Evolutionary conservation across 2,888 invertebrate genomes (phyloP), one percentile per base, ranked within the genome.

Genomic region (Maniola hyperantus): DNA sequence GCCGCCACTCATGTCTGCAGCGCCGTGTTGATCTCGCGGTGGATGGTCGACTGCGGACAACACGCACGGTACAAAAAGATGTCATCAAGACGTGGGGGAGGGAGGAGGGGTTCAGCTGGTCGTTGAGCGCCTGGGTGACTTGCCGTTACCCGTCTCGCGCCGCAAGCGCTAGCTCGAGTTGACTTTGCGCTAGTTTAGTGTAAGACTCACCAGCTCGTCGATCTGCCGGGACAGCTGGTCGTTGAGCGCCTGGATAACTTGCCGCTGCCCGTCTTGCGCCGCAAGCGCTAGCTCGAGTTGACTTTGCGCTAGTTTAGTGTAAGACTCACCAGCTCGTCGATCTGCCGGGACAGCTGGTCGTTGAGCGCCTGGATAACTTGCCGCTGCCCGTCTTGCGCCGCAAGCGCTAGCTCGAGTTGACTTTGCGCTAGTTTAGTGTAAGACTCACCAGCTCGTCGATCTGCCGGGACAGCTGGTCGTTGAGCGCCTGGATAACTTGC

Each of bases 101-200:
- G n/a, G n/a, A n/a, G n/a, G n/a, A n/a, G n/a, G n/a, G n/a, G n/a
- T n/a, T n/a, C 79, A 97, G 94, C 90, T 97, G 97, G 77, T 96
- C 95, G 88, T 96, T 97, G 75, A 97, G 91, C 46, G 97, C 96
- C 78, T 96, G 95, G 75, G 97, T 92, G 72, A 97, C 96, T 80
- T 96, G 95, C 75, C 96, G 93, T 87, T 97, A 97, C 20, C 96
- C 96, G 83, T 97, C 97, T 81, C 97, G 96, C 36, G 97, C 95
- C 70, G 96, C 95, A 64, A 96, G 87, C 1, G 96, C 96, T 55
- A 96, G 93, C 77, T 97, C 97, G 76, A 97, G 87, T 87, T 97
- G 97, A 71, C 96, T 95, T 81, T 97, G 97, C 20, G 96, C 95
- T 73, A 96, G 85, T 79, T 96, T 95, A 46, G 95, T n/a, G n/a